Percentiles rank a stretch among this genome's conserved stretches.
Conservation (phyloP, 1,140 invertebrate species). For the Aporrectodea caliginosa region DNA sequence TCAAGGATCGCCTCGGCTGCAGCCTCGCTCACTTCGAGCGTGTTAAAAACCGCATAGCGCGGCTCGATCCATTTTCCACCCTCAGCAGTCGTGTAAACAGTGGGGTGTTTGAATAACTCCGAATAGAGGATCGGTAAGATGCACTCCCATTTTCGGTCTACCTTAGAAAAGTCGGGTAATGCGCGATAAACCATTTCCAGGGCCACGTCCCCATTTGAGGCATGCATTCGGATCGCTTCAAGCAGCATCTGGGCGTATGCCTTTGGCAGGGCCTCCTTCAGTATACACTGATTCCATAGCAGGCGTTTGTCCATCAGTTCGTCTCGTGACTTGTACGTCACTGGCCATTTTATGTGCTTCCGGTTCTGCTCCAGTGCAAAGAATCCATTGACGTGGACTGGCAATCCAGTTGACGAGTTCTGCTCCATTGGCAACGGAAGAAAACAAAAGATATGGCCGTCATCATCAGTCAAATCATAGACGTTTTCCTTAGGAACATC, state of each 20-base stretch:
- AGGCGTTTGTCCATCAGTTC: constrained; percentile 39
- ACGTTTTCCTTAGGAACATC: background rate
- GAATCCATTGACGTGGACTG: constrained; percentile 49
- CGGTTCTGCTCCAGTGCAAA: constrained; percentile 48
- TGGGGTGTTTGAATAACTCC: constrained; percentile 27
- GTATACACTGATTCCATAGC: constrained; percentile 43
- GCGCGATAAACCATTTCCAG: constrained; percentile 27
- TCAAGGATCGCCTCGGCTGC: constrained; percentile 18
- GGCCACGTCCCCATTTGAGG: background rate
- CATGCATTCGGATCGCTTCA: constrained; percentile 20
- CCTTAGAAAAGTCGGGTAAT: constrained; percentile 29
- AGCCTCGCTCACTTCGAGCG: constrained; percentile 16
- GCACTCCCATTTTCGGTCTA: constrained; percentile 27
- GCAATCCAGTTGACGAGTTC: constrained; percentile 37
- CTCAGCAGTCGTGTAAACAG: constrained; percentile 18
- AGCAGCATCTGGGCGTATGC: constrained; percentile 23
- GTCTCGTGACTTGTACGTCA: constrained; percentile 29
- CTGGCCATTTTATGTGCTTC: constrained; percentile 40
- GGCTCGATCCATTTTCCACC: constrained; percentile 29
- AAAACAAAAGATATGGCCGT: constrained; percentile 49
- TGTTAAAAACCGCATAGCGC: constrained; percentile 31
- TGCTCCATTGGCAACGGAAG: constrained; percentile 43
- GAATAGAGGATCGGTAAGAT: constrained; percentile 22
- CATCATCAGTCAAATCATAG: background rate
- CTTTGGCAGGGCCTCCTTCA: constrained; percentile 38